These are phyloP conservation scores for Coenobita brevimanus DNA, from an alignment of 1,140 invertebrate genomes.

Conservation along the genomic window DNA sequence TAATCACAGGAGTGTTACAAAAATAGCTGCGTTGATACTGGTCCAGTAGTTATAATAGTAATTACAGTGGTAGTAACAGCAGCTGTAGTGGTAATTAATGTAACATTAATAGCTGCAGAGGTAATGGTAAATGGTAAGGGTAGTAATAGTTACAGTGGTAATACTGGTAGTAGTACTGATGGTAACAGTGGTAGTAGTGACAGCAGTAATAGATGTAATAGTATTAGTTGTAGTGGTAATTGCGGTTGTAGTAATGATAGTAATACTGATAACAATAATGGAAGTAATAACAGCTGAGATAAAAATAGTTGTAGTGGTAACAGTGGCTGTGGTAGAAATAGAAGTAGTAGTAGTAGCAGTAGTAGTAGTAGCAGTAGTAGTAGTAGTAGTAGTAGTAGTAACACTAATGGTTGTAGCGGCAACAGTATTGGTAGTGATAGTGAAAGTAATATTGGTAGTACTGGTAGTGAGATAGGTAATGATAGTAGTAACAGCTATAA, in stretches of 20 bases:
- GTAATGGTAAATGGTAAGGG: neutral
- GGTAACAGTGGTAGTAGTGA: neutral
- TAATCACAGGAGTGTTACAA: neutral
- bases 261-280: neutral
- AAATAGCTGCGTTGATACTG: neutral
- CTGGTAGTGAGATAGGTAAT: neutral
- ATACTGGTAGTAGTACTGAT: neutral
- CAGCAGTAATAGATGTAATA: neutral
- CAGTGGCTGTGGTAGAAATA: neutral
- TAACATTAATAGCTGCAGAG: neutral
- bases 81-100: neutral
- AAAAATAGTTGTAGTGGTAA: neutral
- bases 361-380: neutral
- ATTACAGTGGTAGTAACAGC: neutral
- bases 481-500: neutral
- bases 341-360: neutral
- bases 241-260: neutral
- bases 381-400: neutral
- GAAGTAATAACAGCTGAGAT: neutral
- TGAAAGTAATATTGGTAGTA: neutral
- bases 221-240: neutral
- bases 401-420: neutral
- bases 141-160: neutral
- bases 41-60: neutral
- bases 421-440: neutral